Evolutionary conservation across 2,113 vertebrate genomes (phyloP).

Genomic region (Prolemur simus): DNA sequence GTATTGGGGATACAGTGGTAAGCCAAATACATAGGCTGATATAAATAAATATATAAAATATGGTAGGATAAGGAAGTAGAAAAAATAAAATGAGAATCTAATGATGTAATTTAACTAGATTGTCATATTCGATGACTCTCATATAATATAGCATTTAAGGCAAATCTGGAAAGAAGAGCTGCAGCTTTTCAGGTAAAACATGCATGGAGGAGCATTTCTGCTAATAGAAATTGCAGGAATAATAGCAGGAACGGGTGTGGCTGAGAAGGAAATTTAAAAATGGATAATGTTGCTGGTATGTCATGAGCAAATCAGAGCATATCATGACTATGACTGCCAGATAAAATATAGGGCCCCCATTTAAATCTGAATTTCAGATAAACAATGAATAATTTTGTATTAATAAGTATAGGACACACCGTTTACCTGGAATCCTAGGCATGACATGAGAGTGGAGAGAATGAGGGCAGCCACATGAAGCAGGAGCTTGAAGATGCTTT

Average conservation of each 20-base stretch:
- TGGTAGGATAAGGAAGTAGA: neutral
- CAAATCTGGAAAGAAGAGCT: neutral
- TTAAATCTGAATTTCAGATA: conserved; percentile 16
- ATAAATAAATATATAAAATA: neutral
- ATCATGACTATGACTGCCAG: neutral
- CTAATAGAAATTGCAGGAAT: neutral
- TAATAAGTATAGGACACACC: neutral
- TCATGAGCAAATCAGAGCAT: neutral
- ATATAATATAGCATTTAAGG: neutral
- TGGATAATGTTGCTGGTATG: neutral
- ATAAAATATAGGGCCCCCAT: neutral
- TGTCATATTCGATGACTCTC: neutral
- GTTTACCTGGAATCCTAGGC: neutral
- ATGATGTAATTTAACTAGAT: neutral
- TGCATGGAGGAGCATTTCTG: neutral
- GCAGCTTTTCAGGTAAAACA: neutral
- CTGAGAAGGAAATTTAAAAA: neutral
- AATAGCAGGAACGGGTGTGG: neutral
- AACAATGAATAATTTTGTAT: neutral
- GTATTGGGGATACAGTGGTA: neutral
- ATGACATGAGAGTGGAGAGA: neutral
- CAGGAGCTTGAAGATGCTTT: neutral
- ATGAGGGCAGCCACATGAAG: neutral
- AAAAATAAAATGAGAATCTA: neutral
- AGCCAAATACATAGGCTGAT: neutral